Evolutionary conservation across 1,140 invertebrate genomes (phyloP), one percentile per base, ranked within the genome.

Genomic region (Neuroterus valhalla): DNA sequence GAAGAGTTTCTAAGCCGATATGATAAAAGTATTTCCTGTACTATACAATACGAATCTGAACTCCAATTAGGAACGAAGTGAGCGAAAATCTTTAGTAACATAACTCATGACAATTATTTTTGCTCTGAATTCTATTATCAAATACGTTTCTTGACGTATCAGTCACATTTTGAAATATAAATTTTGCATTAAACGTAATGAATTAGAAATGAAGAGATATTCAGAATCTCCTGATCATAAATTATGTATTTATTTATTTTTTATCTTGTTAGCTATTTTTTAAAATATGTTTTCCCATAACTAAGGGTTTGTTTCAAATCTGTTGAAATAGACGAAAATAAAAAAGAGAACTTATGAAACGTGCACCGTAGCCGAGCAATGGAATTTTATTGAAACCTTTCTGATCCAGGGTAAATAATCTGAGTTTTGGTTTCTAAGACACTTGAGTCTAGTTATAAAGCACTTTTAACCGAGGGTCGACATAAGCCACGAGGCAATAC

Each of bases 401-500:
- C 81, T 86, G 83, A 89, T 89, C 86, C 89, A 89, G 88, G 87
- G 87, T 89, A 89, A 84, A 82, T 80, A 84, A 87, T 87, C 84
- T 82, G 83, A 86, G 83, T 83, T 87, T 86, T 78, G 85, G 82
- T 86, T 85, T 87, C 77, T 83, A 87, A 78, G 19, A 70, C 46
- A 68, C 68, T 55, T 78, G 72, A 81, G 80, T 82, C 76, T 70
- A 79, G 81, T 81, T 77, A 79, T 84, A 78, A 76, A 77, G 81
- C 79, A 85, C 80, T 85, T 85, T 84, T 80, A 85, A 82, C 83
- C 87, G 86, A 87, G 86, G 83, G 83, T 87, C 86, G 86, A 87
- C 85, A 82, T 87, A 86, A 87, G 87, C n/a, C n/a, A n/a, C n/a
- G n/a, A n/a, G 87, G 87, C 87, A 89, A 89, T 89, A 89, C 84